phyloP scores from a whole-genome alignment of 2,113 vertebrate species.

The Meriones unguiculatus region DNA sequence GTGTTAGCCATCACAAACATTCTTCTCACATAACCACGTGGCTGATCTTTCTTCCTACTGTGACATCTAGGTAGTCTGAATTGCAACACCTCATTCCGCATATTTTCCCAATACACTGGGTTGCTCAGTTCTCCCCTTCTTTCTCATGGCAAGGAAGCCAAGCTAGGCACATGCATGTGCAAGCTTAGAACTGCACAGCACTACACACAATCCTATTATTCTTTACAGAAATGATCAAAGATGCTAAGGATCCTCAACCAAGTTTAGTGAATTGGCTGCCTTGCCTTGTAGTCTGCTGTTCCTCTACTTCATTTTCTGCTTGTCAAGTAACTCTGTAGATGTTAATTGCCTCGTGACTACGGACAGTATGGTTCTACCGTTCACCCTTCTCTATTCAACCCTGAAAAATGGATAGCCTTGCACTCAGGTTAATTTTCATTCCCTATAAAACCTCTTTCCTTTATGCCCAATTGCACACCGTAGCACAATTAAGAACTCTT shows the following conservation, averaged over 20 bases:
- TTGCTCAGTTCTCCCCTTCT: neutral
- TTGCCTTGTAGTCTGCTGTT: neutral
- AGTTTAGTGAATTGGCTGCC: neutral
- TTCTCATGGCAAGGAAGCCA: neutral
- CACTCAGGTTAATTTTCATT: neutral
- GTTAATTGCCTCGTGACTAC: neutral
- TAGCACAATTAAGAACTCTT: neutral
- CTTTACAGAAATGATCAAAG: neutral
- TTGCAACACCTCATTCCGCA: neutral
- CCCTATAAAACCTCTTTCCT: neutral
- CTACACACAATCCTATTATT: neutral
- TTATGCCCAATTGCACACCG: neutral
- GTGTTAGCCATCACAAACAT: neutral
- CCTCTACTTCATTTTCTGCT: neutral
- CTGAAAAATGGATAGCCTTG: neutral
- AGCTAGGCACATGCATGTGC: accelerated
- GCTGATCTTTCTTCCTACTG: neutral
- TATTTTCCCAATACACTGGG: neutral
- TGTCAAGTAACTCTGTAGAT: neutral
- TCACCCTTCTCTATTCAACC: neutral
- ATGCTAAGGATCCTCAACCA: neutral
- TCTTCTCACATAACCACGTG: neutral
- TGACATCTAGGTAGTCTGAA: neutral
- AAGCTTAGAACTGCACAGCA: neutral
- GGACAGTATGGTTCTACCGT: neutral